Base-by-base conservation (phyloP, 2,113 vertebrate genomes). In the Alligator mississippiensis region DNA sequence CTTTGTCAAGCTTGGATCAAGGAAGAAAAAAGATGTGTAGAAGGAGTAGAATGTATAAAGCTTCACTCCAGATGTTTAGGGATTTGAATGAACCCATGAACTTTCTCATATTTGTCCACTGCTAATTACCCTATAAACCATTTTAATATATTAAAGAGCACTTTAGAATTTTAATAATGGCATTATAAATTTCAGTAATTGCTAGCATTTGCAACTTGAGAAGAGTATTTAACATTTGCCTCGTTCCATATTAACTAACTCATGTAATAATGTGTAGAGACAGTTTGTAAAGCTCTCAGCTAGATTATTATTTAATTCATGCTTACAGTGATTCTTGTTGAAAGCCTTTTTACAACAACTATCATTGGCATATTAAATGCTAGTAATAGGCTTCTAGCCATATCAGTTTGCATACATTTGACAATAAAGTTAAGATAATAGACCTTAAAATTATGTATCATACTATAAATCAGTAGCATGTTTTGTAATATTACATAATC, bases 91-190 rank as follows among this genome's bases (percentile, higher is more conserved):
- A 88, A 84, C 4, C 19, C 7, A n/a, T 27, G 22, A 74, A 64
- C 5, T 85, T 8, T 38, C 58, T 84, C 16, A 27, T 4, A 1
- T 82, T 77, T 28, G 59, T 81, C 25, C n/a, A 84, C 30, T 54
- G 28, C 9, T 66, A 68, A 66, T 57, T n/a, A 55, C 22, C 21
- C 15, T 66, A 77, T 90, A 88, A 91, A 92, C 80, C 30, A 94
- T n/a, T 70, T 38, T 47, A 68, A 68, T 68, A 82, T 82, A 11
- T 72, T 68, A 30, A 76, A 86, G 11, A 91, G 24, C 28, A 80
- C n/a, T 76, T 93, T 88, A 54, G 80, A 80, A 91, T 78, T 16
- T 87, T 60, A 88, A 80, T 70, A 78, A 91, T 58, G 19, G 54
- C 24, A 83, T 62, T 85, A 28, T 82, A 70, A 62, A 62, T 63